Evolutionary conservation across 1,140 invertebrate species (phyloP).

Genomic region (Phortica variegata): DNA sequence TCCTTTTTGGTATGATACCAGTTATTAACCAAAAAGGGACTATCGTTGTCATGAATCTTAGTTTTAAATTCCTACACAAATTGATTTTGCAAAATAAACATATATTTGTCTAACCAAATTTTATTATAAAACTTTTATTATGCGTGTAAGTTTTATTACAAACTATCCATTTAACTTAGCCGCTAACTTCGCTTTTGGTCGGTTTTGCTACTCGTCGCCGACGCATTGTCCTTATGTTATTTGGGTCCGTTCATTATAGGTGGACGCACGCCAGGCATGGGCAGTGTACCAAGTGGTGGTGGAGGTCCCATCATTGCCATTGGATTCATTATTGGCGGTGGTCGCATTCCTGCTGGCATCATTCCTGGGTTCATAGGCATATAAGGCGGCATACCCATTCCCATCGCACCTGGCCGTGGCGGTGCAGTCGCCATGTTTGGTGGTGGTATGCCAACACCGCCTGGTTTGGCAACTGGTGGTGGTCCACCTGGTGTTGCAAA

Average conservation of each 20-base stretch:
- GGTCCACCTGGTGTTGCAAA: slow-evolving; percentile 69
- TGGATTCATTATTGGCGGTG: slow-evolving; percentile 67
- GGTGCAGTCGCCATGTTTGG: slow-evolving; percentile 59
- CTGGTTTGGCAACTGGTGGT: slow-evolving; percentile 42
- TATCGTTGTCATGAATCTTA: too few relatives aligned
- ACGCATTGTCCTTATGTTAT: slow-evolving; percentile 6
- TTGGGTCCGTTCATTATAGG: slow-evolving; percentile 68
- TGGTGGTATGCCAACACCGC: slow-evolving; percentile 56
- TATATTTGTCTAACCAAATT: too few relatives aligned
- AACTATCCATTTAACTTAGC: too few relatives aligned
- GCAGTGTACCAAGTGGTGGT: slow-evolving; percentile 75
- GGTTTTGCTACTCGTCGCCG: not conserved
- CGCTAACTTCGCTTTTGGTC: too few relatives aligned
- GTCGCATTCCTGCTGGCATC: slow-evolving; percentile 77
- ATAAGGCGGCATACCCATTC: slow-evolving; percentile 69
- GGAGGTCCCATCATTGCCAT: slow-evolving; percentile 75
- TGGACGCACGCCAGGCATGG: slow-evolving; percentile 66
- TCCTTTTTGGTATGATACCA: too few relatives aligned
- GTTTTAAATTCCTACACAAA: too few relatives aligned
- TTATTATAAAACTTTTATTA: too few relatives aligned
- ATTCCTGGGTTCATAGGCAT: slow-evolving; percentile 76
- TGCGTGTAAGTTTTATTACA: too few relatives aligned
- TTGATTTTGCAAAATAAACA: too few relatives aligned
- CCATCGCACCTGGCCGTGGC: slow-evolving; percentile 66
- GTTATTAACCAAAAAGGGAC: too few relatives aligned